phyloP scores from a whole-genome alignment of 1,140 invertebrate genomes.

The Philopotamus ludificatus region DNA sequence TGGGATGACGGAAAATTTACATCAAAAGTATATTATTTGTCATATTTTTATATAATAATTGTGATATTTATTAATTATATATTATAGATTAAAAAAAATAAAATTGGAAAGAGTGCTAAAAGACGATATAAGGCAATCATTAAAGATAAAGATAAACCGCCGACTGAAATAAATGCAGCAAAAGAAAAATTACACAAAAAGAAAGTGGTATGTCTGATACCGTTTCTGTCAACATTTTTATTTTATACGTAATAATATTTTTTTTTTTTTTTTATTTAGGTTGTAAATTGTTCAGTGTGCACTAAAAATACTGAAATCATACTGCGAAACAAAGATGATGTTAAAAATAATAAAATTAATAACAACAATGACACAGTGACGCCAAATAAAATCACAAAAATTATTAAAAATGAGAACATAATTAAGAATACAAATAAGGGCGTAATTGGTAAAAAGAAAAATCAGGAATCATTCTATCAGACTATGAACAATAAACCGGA shows the following conservation, averaged over 20 bases:
- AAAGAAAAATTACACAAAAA: background rate
- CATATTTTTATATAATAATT: background rate
- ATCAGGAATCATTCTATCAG: background rate
- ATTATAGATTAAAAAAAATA: background rate
- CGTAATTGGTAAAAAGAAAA: background rate
- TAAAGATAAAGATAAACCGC: background rate
- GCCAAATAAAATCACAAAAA: background rate
- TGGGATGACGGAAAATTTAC: background rate
- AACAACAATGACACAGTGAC: background rate
- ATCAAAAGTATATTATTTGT: background rate
- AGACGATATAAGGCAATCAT: constrained; percentile 6
- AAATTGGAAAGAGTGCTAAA: constrained; percentile 6
- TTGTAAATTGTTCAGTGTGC: background rate
- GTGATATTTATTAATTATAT: background rate
- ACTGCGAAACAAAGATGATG: background rate
- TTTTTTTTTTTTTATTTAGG: background rate
- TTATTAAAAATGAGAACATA: background rate
- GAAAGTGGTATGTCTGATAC: background rate
- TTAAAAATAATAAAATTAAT: constrained; percentile 1
- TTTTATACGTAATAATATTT: background rate
- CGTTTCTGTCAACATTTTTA: background rate
- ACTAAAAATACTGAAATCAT: background rate
- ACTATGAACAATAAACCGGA: background rate
- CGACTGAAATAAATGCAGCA: background rate
- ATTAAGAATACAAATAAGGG: background rate